phyloP scores from a whole-genome alignment of 2,888 invertebrate species.

The Sesia apiformis region DNA sequence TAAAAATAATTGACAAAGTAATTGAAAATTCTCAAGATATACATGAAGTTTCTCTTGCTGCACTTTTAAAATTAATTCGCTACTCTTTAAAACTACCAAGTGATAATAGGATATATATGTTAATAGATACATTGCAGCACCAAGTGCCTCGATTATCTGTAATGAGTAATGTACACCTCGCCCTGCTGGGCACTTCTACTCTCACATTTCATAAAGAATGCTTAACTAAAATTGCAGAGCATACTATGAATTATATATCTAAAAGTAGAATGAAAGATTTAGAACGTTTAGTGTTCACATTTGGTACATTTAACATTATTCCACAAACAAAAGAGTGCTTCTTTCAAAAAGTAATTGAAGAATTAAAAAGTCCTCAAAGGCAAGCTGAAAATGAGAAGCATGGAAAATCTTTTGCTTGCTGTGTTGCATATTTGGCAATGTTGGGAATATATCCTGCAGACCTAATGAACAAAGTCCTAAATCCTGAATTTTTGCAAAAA shows the following conservation, averaged over 20 bases:
- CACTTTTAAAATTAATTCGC: slow-evolving; percentile 78
- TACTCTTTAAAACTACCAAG: slow-evolving; percentile 65
- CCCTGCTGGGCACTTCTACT: slow-evolving; percentile 74
- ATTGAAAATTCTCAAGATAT: slow-evolving; percentile 65
- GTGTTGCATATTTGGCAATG: slow-evolving; percentile 76
- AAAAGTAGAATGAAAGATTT: slow-evolving; percentile 81
- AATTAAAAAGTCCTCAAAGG: slow-evolving; percentile 70
- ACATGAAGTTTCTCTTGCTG: slow-evolving; percentile 78
- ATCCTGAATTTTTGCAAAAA: slow-evolving; percentile 70
- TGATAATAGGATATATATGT: slow-evolving; percentile 55
- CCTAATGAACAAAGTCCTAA: slow-evolving; percentile 73
- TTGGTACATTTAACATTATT: slow-evolving; percentile 75
- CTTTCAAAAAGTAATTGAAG: slow-evolving; percentile 47
- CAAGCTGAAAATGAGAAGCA: slow-evolving; percentile 70
- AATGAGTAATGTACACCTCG: slow-evolving; percentile 78
- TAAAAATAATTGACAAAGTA: slow-evolving; percentile 66
- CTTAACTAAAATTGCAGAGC: slow-evolving; percentile 59
- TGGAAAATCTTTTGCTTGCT: slow-evolving; percentile 75
- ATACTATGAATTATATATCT: slow-evolving; percentile 59
- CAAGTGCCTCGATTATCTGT: slow-evolving; percentile 76
- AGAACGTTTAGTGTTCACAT: slow-evolving; percentile 78
- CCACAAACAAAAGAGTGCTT: slow-evolving; percentile 56
- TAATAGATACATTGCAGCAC: slow-evolving; percentile 69
- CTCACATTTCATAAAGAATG: slow-evolving; percentile 47
- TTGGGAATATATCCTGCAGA: slow-evolving; percentile 73